Percentiles rank a stretch among this genome's conserved stretches.
These are phyloP conservation scores for Diarsia brunnea DNA, from an alignment of 2,888 invertebrate genomes.

Conservation along the genomic window DNA sequence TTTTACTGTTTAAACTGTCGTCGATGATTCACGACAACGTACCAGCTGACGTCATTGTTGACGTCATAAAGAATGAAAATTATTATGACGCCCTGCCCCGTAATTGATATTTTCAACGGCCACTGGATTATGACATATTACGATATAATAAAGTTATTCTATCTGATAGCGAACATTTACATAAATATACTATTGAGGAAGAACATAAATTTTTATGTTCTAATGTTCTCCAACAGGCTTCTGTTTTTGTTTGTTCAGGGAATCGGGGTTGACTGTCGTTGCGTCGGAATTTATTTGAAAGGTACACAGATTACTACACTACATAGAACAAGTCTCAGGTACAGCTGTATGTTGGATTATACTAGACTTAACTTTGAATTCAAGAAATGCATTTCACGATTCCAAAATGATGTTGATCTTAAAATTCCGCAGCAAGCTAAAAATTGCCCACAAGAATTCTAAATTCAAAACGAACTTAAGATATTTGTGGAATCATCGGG, in stretches of 20 bases:
- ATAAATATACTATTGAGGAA: slow-evolving; percentile 62
- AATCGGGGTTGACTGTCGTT: neutral
- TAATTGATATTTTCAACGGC: slow-evolving; percentile 60
- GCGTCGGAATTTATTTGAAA: slow-evolving; percentile 31
- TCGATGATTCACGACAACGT: slow-evolving; percentile 65
- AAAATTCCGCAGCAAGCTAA: slow-evolving; percentile 7
- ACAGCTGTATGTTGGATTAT: neutral
- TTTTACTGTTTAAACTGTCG: slow-evolving; percentile 73
- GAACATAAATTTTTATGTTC: slow-evolving; percentile 40
- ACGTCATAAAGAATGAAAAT: slow-evolving; percentile 64
- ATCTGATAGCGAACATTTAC: slow-evolving; percentile 60
- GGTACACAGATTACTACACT: neutral
- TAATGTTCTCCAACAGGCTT: slow-evolving; percentile 45
- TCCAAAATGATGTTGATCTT: slow-evolving; percentile 1
- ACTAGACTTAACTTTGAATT: neutral
- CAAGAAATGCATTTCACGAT: neutral
- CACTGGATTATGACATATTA: slow-evolving; percentile 66
- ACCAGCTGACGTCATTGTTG: slow-evolving; percentile 57
- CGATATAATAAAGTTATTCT: slow-evolving; percentile 62
- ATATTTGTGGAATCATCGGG: no score
- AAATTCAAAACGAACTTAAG: slow-evolving; percentile 31
- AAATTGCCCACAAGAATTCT: slow-evolving; percentile 31
- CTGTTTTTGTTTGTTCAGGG: slow-evolving; percentile 41
- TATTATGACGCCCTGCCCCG: slow-evolving; percentile 61
- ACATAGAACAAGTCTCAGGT: neutral